Conservation (phyloP, 2,797 vertebrate species). For the Sciurus vulgaris region DNA sequence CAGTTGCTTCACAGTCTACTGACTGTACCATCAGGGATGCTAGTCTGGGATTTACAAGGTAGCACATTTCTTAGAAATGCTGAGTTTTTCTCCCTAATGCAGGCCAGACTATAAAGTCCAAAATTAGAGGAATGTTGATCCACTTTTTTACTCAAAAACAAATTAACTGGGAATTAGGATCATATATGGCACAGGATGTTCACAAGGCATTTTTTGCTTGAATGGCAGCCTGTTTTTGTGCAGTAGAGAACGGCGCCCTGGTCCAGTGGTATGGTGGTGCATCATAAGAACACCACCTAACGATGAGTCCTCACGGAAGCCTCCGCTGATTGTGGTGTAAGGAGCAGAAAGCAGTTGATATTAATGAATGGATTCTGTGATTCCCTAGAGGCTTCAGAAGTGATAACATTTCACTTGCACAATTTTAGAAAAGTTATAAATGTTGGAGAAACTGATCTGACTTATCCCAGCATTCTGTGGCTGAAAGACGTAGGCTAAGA, state of each 20-base stretch:
- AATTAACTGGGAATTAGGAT: background rate
- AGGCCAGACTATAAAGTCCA: background rate
- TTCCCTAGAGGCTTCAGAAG: background rate
- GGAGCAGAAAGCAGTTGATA: background rate
- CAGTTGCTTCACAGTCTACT: background rate
- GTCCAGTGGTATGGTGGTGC: no score
- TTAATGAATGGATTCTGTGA: background rate
- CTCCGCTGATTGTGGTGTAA: background rate
- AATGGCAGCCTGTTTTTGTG: background rate
- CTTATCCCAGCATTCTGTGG: background rate
- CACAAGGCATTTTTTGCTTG: background rate
- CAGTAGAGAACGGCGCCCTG: background rate
- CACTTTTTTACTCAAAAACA: slow-evolving; percentile 18
- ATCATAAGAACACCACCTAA: background rate
- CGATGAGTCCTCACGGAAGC: background rate
- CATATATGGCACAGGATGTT: background rate
- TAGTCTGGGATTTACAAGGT: background rate
- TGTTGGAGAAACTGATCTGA: slow-evolving; percentile 6
- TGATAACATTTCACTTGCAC: background rate
- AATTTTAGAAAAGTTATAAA: slow-evolving; percentile 27
- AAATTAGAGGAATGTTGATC: background rate
- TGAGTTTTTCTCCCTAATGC: background rate
- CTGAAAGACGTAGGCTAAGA: background rate
- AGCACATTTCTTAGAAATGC: slow-evolving; percentile 17
- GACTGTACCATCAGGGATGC: background rate